phyloP scores from a whole-genome alignment of 37 sponge, comb jelly and placozoan genomes.

The Aplysina aerophoba region DNA sequence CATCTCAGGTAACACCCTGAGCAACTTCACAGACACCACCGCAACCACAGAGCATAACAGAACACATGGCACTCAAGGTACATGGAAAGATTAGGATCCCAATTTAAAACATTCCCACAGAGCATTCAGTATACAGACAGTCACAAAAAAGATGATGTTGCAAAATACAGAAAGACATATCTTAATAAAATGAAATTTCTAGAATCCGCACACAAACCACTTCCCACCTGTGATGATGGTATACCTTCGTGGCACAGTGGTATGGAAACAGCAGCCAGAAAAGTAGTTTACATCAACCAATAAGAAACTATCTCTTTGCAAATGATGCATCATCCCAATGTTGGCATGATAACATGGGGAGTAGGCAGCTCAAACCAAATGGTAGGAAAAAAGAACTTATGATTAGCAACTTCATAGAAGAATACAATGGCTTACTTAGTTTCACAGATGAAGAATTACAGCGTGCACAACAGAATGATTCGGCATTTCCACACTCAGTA shows the following conservation, averaged over 20 bases:
- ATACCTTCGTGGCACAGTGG: not conserved
- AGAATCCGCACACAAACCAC: not conserved
- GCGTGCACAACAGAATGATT: not conserved
- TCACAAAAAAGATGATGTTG: conserved; percentile 1
- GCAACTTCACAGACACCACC: no score
- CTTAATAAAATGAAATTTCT: conserved; percentile 1
- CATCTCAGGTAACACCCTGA: no score
- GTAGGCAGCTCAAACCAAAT: not conserved
- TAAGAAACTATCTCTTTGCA: conserved; percentile 3
- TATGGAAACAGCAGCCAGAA: not conserved
- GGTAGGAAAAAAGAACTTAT: conserved; percentile 1
- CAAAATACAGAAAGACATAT: not conserved
- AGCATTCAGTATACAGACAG: not conserved
- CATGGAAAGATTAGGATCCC: not conserved
- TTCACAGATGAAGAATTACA: conserved; percentile 19
- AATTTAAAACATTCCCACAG: not conserved
- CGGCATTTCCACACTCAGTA: not conserved
- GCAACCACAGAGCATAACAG: not conserved
- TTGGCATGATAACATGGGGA: not conserved
- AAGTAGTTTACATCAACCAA: conserved; percentile 13
- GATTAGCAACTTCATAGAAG: not conserved
- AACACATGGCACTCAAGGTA: not conserved
- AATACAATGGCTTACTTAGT: not conserved
- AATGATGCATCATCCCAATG: not conserved
- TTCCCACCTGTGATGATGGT: not conserved